Evolutionary conservation across 2,113 vertebrate genomes (phyloP).

Genomic region (Ailuropoda melanoleuca): DNA sequence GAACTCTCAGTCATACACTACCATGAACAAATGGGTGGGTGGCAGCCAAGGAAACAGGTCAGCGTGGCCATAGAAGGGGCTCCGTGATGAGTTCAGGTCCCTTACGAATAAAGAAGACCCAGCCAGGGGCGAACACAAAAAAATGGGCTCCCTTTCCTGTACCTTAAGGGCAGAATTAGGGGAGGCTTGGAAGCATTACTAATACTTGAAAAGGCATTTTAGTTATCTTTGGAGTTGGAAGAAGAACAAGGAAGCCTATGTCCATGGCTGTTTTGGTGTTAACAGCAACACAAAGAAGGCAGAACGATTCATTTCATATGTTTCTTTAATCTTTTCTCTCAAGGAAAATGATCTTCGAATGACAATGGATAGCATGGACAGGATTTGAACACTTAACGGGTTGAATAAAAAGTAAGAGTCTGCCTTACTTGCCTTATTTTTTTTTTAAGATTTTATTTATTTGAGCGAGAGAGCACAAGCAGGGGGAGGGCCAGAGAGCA

Average conservation of each 20-base stretch:
- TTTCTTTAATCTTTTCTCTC: neutral
- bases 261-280: neutral
- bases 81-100: neutral
- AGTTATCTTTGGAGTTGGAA: neutral
- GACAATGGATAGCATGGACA: neutral
- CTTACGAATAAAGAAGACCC: neutral
- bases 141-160: neutral
- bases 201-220: neutral
- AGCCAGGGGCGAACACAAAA: neutral
- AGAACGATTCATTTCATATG: neutral
- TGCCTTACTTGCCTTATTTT: neutral
- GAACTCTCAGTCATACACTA: neutral
- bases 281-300: neutral
- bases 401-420: neutral
- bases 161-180: neutral
- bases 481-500: neutral
- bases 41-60: neutral
- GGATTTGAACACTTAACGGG: neutral
- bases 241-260: neutral
- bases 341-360: constrained; percentile 25
- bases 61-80: neutral
- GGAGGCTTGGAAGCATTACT: neutral
- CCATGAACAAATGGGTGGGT: neutral
- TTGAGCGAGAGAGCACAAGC: neutral
- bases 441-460: neutral